phyloP scores from a whole-genome alignment of 2,888 invertebrate genomes.

The Gari tellinella region DNA sequence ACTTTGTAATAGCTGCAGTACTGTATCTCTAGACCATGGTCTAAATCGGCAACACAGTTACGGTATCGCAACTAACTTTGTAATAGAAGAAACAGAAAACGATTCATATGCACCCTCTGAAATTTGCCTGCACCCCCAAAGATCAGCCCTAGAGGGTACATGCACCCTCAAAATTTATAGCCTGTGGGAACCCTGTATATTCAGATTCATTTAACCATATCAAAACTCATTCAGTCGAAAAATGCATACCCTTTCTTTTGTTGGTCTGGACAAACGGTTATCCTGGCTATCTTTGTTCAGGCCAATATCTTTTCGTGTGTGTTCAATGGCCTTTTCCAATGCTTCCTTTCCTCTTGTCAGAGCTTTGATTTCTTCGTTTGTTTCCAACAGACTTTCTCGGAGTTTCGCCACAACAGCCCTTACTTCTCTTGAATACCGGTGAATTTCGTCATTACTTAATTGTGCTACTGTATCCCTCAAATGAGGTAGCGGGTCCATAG shows the following conservation, averaged over 20 bases:
- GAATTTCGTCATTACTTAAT: constrained; percentile 83
- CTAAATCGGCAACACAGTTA: too few relatives aligned
- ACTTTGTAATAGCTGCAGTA: too few relatives aligned
- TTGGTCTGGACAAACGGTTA: constrained; percentile 78
- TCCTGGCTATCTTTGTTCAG: constrained; percentile 82
- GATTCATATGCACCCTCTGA: too few relatives aligned
- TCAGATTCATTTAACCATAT: too few relatives aligned
- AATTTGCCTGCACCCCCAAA: too few relatives aligned
- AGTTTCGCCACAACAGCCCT: constrained; percentile 81
- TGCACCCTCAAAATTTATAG: too few relatives aligned
- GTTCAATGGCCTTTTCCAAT: constrained; percentile 82
- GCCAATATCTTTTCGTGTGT: constrained; percentile 82
- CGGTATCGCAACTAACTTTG: too few relatives aligned
- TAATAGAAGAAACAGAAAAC: too few relatives aligned
- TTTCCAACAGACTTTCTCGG: constrained; percentile 82
- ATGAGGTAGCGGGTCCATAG: constrained; percentile 82
- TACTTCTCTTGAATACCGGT: constrained; percentile 81
- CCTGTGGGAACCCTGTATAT: too few relatives aligned
- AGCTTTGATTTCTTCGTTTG: constrained; percentile 84
- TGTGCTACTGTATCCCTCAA: constrained; percentile 81
- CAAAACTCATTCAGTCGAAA: too few relatives aligned
- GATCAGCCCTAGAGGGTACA: too few relatives aligned
- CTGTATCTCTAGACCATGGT: too few relatives aligned
- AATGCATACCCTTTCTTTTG: constrained; percentile 80
- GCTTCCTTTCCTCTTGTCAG: constrained; percentile 81